Conservation (phyloP, 2,888 invertebrate genomes). For the Anagyrus pseudococci region DNA sequence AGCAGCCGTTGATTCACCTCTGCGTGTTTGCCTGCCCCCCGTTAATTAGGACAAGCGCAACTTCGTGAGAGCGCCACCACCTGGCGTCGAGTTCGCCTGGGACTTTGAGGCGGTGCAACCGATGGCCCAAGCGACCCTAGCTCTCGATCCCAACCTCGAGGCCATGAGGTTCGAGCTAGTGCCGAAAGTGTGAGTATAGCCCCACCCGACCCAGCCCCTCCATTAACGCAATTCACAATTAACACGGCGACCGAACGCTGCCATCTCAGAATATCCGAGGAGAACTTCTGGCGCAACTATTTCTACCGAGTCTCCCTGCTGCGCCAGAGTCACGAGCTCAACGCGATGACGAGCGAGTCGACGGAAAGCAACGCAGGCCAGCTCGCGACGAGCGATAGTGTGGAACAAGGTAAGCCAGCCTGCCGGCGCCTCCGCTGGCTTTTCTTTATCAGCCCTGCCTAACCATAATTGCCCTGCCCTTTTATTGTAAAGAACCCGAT, state of each 20-base stretch:
- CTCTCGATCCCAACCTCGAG: slow-evolving; percentile 93
- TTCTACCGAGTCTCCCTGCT: slow-evolving; percentile 99
- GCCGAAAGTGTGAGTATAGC: slow-evolving; percentile 90
- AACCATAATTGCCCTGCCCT: no score
- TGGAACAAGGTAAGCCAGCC: slow-evolving; percentile 69
- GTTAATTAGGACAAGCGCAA: slow-evolving; percentile 93
- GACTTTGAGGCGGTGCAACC: slow-evolving; percentile 93
- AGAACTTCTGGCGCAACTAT: slow-evolving; percentile 99
- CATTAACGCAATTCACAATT: not conserved
- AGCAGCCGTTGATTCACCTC: not conserved
- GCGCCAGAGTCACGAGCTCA: slow-evolving; percentile 93
- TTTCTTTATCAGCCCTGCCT: no score
- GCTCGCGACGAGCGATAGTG: slow-evolving; percentile 59
- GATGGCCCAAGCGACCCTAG: slow-evolving; percentile 92
- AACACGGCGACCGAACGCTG: not conserved
- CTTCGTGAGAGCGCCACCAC: slow-evolving; percentile 95
- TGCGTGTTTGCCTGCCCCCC: not conserved
- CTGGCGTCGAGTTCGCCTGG: slow-evolving; percentile 94
- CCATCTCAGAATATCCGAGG: slow-evolving; percentile 90
- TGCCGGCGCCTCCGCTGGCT: no score
- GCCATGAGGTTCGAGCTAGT: slow-evolving; percentile 99
- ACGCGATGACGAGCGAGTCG: slow-evolving; percentile 66
- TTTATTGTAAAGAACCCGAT: no score
- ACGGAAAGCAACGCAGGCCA: slow-evolving; percentile 57
- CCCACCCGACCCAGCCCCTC: not conserved